A percentile compares a stretch with the other conserved stretches of the same genome.
These are phyloP conservation scores for Nymphalis c-album DNA, from an alignment of 2,888 invertebrate species.

Conservation along the genomic window DNA sequence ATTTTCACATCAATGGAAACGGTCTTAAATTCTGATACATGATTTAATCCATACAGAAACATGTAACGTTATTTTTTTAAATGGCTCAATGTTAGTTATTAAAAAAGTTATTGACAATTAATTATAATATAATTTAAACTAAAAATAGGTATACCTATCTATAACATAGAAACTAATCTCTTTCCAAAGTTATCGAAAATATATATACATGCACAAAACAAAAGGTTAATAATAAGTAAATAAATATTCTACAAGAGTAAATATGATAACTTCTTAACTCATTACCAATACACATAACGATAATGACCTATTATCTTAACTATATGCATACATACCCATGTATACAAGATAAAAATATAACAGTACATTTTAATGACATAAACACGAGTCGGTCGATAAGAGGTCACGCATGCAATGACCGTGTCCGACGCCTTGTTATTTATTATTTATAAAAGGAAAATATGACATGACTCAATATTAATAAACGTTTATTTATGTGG, in stretches of 20 bases:
- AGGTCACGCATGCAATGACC: constrained; percentile 54
- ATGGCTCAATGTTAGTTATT: too few relatives aligned
- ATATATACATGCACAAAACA: too few relatives aligned
- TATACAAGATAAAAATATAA: constrained; percentile 24
- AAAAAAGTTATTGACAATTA: too few relatives aligned
- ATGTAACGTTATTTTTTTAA: too few relatives aligned
- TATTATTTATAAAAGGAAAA: constrained; percentile 32
- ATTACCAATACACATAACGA: neutral
- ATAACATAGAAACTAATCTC: too few relatives aligned
- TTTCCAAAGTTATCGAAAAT: too few relatives aligned
- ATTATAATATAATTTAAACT: too few relatives aligned
- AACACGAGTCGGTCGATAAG: constrained; percentile 49
- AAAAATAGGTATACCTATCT: too few relatives aligned
- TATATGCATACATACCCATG: neutral
- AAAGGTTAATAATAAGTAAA: neutral
- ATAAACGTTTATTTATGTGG: neutral
- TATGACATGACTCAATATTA: constrained; percentile 36
- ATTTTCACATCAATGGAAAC: too few relatives aligned
- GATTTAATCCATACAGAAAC: too few relatives aligned
- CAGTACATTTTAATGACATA: constrained; percentile 20
- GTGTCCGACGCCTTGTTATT: constrained; percentile 32
- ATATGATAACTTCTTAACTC: neutral
- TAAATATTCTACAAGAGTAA: neutral
- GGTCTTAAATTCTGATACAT: too few relatives aligned
- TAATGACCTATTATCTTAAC: constrained; percentile 7